Percentiles rank a stretch among this genome's conserved stretches.
These are phyloP conservation scores for Phlogophora meticulosa DNA, from an alignment of 2,888 invertebrate species.

Conservation along the genomic window DNA sequence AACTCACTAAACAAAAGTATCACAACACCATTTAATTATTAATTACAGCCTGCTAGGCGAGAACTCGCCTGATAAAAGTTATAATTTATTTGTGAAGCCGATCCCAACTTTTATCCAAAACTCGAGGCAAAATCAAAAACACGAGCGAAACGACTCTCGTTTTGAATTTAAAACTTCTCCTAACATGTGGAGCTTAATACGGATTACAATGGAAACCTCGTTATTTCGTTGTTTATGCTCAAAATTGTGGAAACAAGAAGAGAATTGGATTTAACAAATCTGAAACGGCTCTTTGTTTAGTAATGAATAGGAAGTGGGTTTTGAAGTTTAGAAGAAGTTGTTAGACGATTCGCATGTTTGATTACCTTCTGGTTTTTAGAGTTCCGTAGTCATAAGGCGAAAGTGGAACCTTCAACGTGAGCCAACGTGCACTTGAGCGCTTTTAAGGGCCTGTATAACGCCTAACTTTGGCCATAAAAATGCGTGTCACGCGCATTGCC, in stretches of 20 bases:
- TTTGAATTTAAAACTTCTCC: slow-evolving; percentile 73
- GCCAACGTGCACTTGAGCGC: too few relatives aligned
- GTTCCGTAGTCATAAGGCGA: neutral
- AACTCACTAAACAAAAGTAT: slow-evolving; percentile 10
- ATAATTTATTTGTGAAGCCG: slow-evolving; percentile 67
- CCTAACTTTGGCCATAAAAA: too few relatives aligned
- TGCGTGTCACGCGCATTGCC: too few relatives aligned
- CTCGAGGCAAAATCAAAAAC: slow-evolving; percentile 67
- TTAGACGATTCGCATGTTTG: too few relatives aligned
- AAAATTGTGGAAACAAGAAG: slow-evolving; percentile 14
- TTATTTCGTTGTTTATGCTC: slow-evolving; percentile 41
- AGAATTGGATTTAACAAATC: slow-evolving; percentile 1
- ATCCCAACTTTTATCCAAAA: slow-evolving; percentile 65
- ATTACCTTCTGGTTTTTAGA: too few relatives aligned
- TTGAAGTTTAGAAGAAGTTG: slow-evolving; percentile 3
- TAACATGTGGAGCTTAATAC: slow-evolving; percentile 57
- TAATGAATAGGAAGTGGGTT: neutral
- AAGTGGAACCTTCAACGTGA: neutral
- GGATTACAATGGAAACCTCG: slow-evolving; percentile 53
- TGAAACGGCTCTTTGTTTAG: neutral
- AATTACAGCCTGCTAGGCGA: slow-evolving; percentile 18
- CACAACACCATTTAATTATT: slow-evolving; percentile 21
- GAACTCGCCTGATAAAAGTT: slow-evolving; percentile 49
- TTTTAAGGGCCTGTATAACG: too few relatives aligned
- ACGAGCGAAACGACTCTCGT: slow-evolving; percentile 71